Base-by-base conservation (phyloP, 2,113 vertebrate species). In the Nasalis larvatus region DNA sequence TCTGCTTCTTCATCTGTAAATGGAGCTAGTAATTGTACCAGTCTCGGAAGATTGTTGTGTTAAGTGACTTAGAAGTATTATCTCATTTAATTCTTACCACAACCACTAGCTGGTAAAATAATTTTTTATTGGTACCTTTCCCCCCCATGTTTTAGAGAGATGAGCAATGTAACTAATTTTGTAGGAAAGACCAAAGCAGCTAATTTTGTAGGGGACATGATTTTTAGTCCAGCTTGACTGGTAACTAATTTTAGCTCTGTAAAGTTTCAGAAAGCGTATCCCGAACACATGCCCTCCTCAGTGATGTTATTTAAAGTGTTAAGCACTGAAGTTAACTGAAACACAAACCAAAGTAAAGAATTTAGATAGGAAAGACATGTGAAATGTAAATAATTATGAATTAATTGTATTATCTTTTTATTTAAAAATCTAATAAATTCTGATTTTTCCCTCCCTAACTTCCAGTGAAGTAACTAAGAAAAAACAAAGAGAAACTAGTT, bases 101-200 rank as follows among this genome's bases (percentile, higher is more conserved):
- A 56, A 73, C 32, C 37, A 81, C 3, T 47, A 89, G 9, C 20
- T 91, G 35, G 45, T 94, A 85, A 88, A 80, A 94, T 23, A 58
- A 27, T 4, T 83, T 74, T 68, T 88, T 94, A 27, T 45, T 63
- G 7, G n/a, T 69, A 54, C 4, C 45, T 85, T 91, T 68, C 68
- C 42, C 56, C 23, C 9, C 8, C 16, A 68, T 40, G 5, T 91
- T 68, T 42, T 11, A 0, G 6, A 25, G 32, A 35, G 3, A 25
- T 17, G 91, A 71, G 12, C 37, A 80, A 69, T 86, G 40, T 32
- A 94, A 17, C n/a, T 95, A 88, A 95, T 87, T 92, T 92, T 47
- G 35, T 92, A 77, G 17, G 40, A 91, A 96, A 86, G n/a, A 3
- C 21, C 30, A 89, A 78, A 9, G 6, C 30, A 60, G 58, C 25